These are phyloP conservation scores for Globodera rostochiensis DNA, from an alignment of 1,140 invertebrate genomes.

Conservation along the genomic window DNA sequence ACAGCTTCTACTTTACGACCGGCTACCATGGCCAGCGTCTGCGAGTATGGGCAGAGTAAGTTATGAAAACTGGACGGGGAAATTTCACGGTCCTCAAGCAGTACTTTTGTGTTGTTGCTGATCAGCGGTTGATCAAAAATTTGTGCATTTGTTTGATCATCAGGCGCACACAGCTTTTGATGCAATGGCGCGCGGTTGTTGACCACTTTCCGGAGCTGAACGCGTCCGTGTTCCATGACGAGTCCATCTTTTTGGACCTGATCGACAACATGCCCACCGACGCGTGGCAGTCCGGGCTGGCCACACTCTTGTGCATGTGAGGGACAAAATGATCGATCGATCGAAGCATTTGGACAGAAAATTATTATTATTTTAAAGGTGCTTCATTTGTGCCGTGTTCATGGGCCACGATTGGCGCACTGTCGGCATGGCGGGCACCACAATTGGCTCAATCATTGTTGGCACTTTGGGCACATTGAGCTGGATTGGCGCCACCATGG, in stretches of 20 bases:
- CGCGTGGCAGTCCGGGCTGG: conserved; percentile 65
- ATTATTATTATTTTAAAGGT: not conserved
- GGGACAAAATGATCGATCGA: not conserved
- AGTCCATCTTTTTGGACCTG: conserved; percentile 64
- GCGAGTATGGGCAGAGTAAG: conserved; percentile 51
- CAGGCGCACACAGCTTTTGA: conserved; percentile 47
- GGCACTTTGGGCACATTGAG: conserved; percentile 66
- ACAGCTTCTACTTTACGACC: conserved; percentile 65
- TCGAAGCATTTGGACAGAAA: too few species aligned
- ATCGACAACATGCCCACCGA: conserved; percentile 67
- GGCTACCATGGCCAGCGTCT: conserved; percentile 61
- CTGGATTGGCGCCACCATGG: conserved; percentile 65
- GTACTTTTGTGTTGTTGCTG: conserved; percentile 63
- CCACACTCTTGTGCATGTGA: conserved; percentile 62
- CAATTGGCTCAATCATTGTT: conserved; percentile 66
- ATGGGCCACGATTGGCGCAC: conserved; percentile 66
- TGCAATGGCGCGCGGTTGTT: conserved; percentile 53
- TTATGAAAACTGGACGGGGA: not conserved
- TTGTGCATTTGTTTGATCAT: not conserved
- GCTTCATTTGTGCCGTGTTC: conserved; percentile 66
- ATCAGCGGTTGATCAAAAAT: conserved; percentile 14
- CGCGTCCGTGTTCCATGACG: conserved; percentile 61
- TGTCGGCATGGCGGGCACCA: conserved; percentile 65
- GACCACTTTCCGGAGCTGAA: conserved; percentile 58
- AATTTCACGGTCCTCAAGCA: conserved; percentile 33